phyloP scores from a whole-genome alignment of 2,797 vertebrate species.

The Clarias platycephalus region DNA sequence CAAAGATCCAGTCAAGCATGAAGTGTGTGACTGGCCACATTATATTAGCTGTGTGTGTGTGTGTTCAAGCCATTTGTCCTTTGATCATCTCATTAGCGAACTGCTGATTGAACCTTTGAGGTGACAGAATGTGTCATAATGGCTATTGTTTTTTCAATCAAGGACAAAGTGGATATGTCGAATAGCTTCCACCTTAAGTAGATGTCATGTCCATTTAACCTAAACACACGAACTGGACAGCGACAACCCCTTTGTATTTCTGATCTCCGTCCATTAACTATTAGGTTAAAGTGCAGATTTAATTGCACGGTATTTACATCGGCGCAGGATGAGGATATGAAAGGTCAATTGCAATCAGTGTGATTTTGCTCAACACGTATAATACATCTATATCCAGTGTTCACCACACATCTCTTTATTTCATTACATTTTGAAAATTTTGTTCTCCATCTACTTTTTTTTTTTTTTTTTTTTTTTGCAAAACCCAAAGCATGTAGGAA shows the following conservation, averaged over 20 bases:
- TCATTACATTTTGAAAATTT: neutral
- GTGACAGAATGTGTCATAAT: slow-evolving; percentile 4
- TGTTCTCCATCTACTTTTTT: too few species aligned
- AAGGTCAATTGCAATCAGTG: neutral
- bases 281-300: neutral
- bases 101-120: slow-evolving; percentile 11
- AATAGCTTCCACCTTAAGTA: neutral
- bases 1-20: slow-evolving; percentile 3
- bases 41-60: neutral
- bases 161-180: neutral
- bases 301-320: neutral
- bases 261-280: neutral
- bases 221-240: neutral
- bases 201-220: neutral
- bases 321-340: neutral
- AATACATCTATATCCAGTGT: neutral
- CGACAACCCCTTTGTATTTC: neutral
- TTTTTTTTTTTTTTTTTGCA: too few species aligned
- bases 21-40: neutral
- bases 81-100: slow-evolving; percentile 32
- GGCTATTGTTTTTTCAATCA: neutral
- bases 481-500: neutral
- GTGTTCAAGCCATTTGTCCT: slow-evolving; percentile 27
- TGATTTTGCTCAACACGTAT: neutral
- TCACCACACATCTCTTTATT: neutral